phyloP scores from a whole-genome alignment of 2,888 invertebrate species.

The Eremobia ochroleuca region DNA sequence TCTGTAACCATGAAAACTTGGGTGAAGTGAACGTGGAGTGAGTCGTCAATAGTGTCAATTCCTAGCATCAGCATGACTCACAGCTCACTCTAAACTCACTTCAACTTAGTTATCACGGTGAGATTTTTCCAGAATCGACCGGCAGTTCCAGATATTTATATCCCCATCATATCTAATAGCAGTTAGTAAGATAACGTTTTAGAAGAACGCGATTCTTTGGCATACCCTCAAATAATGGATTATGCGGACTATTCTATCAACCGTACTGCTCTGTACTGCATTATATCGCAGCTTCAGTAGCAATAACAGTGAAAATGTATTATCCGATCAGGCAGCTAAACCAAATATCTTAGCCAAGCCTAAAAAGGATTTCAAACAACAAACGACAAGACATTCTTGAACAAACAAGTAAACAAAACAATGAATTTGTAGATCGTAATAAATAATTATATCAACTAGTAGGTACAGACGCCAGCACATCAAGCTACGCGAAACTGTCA shows the following conservation, averaged over 20 bases:
- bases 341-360: not conserved
- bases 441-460: conserved; percentile 23
- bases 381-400: not conserved
- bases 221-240: not conserved
- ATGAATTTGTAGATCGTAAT: conserved; percentile 35
- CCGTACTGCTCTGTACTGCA: too few species aligned
- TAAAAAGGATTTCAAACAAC: not conserved
- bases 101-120: too few species aligned
- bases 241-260: not conserved
- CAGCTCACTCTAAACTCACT: too few species aligned
- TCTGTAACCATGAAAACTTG: too few species aligned
- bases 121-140: too few species aligned
- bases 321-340: not conserved
- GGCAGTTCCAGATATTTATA: not conserved
- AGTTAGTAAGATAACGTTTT: not conserved
- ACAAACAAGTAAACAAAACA: conserved; percentile 28
- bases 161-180: not conserved
- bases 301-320: not conserved
- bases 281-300: not conserved
- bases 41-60: too few species aligned
- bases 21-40: too few species aligned
- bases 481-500: too few species aligned
- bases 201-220: not conserved
- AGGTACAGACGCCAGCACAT: too few species aligned
- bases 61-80: too few species aligned